phyloP scores from a whole-genome alignment of 2,113 vertebrate species.

The Seriola aureovittata region DNA sequence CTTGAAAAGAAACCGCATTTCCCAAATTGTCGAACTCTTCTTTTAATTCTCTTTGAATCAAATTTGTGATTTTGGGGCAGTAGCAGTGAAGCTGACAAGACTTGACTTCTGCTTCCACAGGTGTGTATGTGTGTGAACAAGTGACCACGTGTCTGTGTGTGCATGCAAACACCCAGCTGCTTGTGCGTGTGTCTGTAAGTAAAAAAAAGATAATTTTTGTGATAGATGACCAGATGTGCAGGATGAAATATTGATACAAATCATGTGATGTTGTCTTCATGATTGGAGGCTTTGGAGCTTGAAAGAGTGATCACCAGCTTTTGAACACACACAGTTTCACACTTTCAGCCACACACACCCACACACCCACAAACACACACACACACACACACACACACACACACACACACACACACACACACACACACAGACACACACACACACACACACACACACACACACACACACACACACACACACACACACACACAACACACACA shows the following conservation, averaged over 20 bases:
- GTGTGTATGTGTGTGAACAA: not conserved
- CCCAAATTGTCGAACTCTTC: not conserved
- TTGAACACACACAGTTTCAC: conserved; percentile 30
- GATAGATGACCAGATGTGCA: conserved; percentile 12
- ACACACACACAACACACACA: conserved; percentile 32
- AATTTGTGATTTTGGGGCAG: not conserved
- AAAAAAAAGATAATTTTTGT: not conserved
- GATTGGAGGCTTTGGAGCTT: conserved; percentile 20
- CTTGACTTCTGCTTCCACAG: not conserved
- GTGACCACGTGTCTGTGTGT: not conserved
- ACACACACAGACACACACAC: conserved; percentile 19
- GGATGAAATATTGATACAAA: conserved; percentile 12
- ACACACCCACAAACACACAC: conserved; percentile 14
- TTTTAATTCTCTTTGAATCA: not conserved
- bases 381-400: conserved; percentile 36
- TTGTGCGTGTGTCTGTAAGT: not conserved
- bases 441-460: conserved; percentile 26
- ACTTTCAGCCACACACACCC: not conserved
- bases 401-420: conserved; percentile 20
- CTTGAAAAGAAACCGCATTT: too few relatives aligned
- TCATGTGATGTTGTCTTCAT: conserved; percentile 1
- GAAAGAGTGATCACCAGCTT: conserved; percentile 38
- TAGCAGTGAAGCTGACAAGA: not conserved
- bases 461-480: not conserved
- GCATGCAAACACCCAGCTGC: not conserved